phyloP scores from a whole-genome alignment of 2,113 vertebrate genomes.

The Promerops cafer region DNA sequence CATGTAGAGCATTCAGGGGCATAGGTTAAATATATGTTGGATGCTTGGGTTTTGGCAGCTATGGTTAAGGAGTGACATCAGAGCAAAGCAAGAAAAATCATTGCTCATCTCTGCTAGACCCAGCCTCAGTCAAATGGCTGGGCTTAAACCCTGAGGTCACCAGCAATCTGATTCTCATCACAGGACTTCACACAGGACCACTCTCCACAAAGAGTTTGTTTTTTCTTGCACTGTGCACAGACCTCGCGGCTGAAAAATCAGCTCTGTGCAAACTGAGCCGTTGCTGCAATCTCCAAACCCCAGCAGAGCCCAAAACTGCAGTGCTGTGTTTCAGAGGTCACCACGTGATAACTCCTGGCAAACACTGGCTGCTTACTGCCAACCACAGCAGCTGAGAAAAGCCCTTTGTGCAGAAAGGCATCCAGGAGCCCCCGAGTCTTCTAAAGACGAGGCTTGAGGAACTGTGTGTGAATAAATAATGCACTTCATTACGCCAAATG shows the following conservation, averaged over 20 bases:
- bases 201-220: neutral
- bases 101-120: neutral
- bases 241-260: neutral
- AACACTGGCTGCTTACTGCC: neutral
- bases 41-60: neutral
- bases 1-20: neutral
- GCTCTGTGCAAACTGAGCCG: neutral
- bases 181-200: neutral
- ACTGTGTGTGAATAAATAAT: constrained; percentile 37
- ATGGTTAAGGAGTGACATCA: neutral
- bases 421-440: neutral
- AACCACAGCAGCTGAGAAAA: neutral
- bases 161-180: neutral
- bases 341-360: neutral
- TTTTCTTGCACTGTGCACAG: neutral
- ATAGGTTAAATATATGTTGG: neutral
- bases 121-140: neutral
- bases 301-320: neutral
- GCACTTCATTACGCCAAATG: constrained; percentile 2
- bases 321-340: neutral
- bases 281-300: neutral
- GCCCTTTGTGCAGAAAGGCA: neutral
- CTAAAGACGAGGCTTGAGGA: neutral
- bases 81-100: neutral
- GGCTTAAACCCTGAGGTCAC: neutral